Conservation (phyloP, 1,140 invertebrate species). For the Drosophila varians region DNA sequence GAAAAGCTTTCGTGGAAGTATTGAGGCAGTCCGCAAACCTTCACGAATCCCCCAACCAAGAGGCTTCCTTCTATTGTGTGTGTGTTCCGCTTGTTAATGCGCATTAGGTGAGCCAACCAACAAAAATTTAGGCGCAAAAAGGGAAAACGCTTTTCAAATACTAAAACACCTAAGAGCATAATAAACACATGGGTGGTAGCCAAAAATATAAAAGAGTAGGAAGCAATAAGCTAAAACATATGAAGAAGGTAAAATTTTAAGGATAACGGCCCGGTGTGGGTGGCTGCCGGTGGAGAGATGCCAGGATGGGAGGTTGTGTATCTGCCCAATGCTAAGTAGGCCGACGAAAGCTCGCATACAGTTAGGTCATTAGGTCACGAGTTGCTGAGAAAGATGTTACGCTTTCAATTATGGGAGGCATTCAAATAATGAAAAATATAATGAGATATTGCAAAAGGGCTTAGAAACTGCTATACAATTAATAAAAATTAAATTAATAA, state of each 20-base stretch:
- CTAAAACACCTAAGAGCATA: conserved; percentile 46
- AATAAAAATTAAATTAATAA: too few relatives aligned
- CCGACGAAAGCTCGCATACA: conserved; percentile 37
- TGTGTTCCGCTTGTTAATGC: conserved; percentile 26
- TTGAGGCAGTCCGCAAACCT: conserved; percentile 41
- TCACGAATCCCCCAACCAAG: neutral
- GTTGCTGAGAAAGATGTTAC: neutral
- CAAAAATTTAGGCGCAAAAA: conserved; percentile 12
- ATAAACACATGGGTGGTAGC: conserved; percentile 22
- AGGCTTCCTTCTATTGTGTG: conserved; percentile 17
- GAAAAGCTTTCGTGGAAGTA: conserved; percentile 63
- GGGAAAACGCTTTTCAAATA: conserved; percentile 48
- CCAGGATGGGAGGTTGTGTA: conserved; percentile 15
- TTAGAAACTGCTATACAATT: too few relatives aligned
- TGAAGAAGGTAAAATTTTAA: conserved; percentile 18
- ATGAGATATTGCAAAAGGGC: neutral
- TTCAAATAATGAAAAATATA: neutral
- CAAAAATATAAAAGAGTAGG: neutral
- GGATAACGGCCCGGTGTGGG: neutral
- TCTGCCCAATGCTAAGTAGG: conserved; percentile 27
- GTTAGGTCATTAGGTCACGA: conserved; percentile 47
- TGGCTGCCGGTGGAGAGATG: neutral
- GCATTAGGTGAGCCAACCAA: conserved; percentile 31
- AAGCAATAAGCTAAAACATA: conserved; percentile 45
- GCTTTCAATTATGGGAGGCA: neutral